Base-by-base conservation (phyloP, 2,888 invertebrate genomes). In the Scaptomyza polygonia region DNA sequence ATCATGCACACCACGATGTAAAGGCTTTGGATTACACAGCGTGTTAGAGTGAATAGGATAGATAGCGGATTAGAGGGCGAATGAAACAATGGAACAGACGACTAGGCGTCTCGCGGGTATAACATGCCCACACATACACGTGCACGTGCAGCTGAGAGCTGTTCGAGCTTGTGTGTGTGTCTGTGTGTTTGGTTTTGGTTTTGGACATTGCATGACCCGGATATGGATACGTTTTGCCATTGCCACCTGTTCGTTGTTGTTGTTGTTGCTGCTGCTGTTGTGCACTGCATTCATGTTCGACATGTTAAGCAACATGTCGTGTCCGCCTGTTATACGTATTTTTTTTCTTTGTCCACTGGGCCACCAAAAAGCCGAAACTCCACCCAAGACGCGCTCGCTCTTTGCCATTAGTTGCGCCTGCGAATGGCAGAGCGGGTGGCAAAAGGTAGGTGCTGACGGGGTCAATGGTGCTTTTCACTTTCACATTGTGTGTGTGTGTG, bases 181-280 rank as follows among this genome's bases (percentile, higher is more conserved):
- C n/a, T n/a, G n/a, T n/a, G n/a, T n/a, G n/a, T n/a, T n/a, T n/a
- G n/a, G n/a, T n/a, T n/a, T n/a, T n/a, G n/a, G n/a, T 61, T 58
- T 64, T 56, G 58, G 55, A 39, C 51, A 59, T 51, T 44, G 71
- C 77, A 73, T 77, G 79, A 66, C 73, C 74, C 65, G 74, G 69
- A 77, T 66, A 52, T 58, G 77, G 55, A 62, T 51, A 3, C 56
- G 69, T 66, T 21, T 67, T 48, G 45, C 56, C 57, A 51, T 67
- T 83, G 70, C 74, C 81, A 81, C 80, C 84, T 81, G 86, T n/a
- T n/a, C n/a, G n/a, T n/a, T n/a, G n/a, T n/a, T n/a, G n/a, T 86
- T 81, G 66, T 54, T 39, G 68, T 56, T 61, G 58, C n/a, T 32
- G 18, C 18, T 67, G 61, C 48, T 61, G 34, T 8, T 36, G 16